These are phyloP conservation scores for Pogonocherus hispidulus DNA, from an alignment of 2,888 invertebrate species.

Conservation along the genomic window DNA sequence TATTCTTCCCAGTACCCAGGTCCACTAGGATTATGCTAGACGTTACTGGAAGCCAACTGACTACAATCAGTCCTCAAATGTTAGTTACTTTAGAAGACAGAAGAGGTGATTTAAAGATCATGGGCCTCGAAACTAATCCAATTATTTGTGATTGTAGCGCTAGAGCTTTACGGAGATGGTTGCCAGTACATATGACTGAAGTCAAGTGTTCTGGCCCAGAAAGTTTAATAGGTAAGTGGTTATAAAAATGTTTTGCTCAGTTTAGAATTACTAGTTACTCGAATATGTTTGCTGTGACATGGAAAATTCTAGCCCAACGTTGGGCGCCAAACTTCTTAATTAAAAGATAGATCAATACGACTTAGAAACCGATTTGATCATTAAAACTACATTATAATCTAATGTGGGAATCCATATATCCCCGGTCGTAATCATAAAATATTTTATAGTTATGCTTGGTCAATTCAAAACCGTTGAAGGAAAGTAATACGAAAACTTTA, in stretches of 20 bases:
- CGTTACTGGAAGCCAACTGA: slow-evolving; percentile 83
- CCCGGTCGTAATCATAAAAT: too few relatives aligned
- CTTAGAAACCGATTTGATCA: too few relatives aligned
- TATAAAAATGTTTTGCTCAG: not conserved
- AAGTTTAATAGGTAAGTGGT: slow-evolving; percentile 73
- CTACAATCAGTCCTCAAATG: slow-evolving; percentile 83
- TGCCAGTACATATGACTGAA: slow-evolving; percentile 76
- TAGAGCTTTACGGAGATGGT: slow-evolving; percentile 84
- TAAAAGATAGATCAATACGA: too few relatives aligned
- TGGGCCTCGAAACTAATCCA: slow-evolving; percentile 84
- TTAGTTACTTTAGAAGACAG: slow-evolving; percentile 86
- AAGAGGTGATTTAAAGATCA: slow-evolving; percentile 80
- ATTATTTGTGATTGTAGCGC: slow-evolving; percentile 89
- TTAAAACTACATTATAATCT: too few relatives aligned
- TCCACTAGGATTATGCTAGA: slow-evolving; percentile 86
- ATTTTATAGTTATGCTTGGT: too few relatives aligned
- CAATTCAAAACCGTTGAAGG: too few relatives aligned
- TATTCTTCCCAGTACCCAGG: slow-evolving; percentile 89
- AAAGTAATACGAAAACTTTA: too few relatives aligned
- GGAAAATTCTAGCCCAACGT: too few relatives aligned
- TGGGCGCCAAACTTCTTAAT: too few relatives aligned
- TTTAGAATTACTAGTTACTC: too few relatives aligned
- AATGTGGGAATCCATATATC: too few relatives aligned
- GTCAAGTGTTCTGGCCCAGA: slow-evolving; percentile 77
- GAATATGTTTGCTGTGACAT: too few relatives aligned